phyloP scores from a whole-genome alignment of 2,113 vertebrate species.

The Typhlomys cinereus region DNA sequence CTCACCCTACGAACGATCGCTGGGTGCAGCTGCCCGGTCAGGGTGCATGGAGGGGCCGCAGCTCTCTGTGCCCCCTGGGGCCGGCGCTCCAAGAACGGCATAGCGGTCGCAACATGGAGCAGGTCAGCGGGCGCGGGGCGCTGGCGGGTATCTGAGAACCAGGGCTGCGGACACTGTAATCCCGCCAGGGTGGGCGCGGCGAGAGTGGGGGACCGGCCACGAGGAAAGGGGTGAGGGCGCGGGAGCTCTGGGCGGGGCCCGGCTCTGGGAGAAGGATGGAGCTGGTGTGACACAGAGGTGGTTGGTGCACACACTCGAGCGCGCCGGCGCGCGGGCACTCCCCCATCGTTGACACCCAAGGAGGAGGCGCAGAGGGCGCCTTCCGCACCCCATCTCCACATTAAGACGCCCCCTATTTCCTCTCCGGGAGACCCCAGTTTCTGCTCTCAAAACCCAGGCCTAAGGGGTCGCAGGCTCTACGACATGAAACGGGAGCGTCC shows the following conservation, averaged over 20 bases:
- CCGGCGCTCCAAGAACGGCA: neutral
- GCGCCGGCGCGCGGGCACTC: neutral
- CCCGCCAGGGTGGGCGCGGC: neutral
- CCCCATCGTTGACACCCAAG: neutral
- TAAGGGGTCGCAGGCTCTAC: neutral
- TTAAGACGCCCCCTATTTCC: neutral
- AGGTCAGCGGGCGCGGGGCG: slow-evolving; percentile 72
- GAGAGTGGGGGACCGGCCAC: neutral
- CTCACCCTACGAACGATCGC: neutral
- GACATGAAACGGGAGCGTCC: neutral
- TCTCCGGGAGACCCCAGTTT: neutral
- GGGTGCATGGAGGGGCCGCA: slow-evolving; percentile 64
- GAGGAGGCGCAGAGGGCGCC: slow-evolving; percentile 1
- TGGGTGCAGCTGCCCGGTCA: slow-evolving; percentile 25
- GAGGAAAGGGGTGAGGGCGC: neutral
- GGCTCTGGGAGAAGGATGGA: slow-evolving; percentile 4
- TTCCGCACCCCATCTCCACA: neutral
- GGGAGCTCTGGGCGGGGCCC: neutral
- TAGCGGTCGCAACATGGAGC: slow-evolving; percentile 78
- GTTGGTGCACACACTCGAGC: neutral
- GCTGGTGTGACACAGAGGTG: neutral
- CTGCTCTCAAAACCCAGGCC: slow-evolving; percentile 16
- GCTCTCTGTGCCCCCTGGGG: slow-evolving; percentile 43
- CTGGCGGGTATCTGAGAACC: neutral
- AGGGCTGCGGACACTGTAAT: neutral